Conservation (phyloP, 92 coral and sea anemone species). For the Metridium senile region DNA sequence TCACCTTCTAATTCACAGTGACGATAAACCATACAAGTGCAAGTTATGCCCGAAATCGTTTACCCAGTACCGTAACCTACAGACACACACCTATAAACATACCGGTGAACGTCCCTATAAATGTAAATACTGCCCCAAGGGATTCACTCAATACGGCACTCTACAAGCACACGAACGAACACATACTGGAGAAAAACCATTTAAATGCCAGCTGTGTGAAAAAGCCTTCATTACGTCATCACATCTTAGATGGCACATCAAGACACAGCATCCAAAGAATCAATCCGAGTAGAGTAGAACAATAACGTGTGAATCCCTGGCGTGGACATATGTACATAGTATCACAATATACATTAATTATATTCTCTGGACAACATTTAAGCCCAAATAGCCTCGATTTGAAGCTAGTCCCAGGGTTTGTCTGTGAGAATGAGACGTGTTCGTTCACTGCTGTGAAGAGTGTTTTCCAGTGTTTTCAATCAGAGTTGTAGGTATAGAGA, state of each 20-base stretch:
- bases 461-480: not conserved
- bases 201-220: conserved; percentile 82
- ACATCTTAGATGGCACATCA: conserved; percentile 95
- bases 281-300: not conserved
- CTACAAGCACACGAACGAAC: conserved; percentile 98
- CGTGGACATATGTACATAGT: too few relatives aligned
- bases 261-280: conserved; percentile 81
- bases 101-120: conserved; percentile 95
- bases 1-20: conserved; percentile 91
- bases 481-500: too few relatives aligned
- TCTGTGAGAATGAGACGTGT: not conserved
- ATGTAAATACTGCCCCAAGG: conserved; percentile 95
- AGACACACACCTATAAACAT: conserved; percentile 98
- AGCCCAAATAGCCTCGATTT: not conserved
- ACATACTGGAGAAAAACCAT: conserved; percentile 97
- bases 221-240: conserved; percentile 96
- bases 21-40: conserved; percentile 95
- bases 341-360: too few relatives aligned
- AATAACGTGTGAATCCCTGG: not conserved
- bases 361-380: not conserved
- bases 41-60: conserved; percentile 94
- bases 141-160: conserved; percentile 97
- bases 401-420: not conserved
- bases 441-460: not conserved
- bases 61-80: conserved; percentile 95